These are phyloP conservation scores for Lepidostoma basale DNA, from an alignment of 1,140 invertebrate genomes.

Conservation along the genomic window DNA sequence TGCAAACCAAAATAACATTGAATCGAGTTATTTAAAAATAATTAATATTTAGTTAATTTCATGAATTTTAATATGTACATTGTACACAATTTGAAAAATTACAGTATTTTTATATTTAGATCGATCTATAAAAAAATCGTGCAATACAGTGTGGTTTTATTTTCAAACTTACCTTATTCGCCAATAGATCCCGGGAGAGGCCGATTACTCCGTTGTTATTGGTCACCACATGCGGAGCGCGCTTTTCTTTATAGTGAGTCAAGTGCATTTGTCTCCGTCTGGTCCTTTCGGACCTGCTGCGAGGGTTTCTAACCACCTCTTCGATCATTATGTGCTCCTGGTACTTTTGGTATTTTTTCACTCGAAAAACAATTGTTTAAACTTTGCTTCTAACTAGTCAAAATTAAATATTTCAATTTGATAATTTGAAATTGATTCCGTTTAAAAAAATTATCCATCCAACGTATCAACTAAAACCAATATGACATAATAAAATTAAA, in stretches of 20 bases:
- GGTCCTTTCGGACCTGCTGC: conserved; percentile 21
- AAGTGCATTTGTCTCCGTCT: conserved; percentile 10
- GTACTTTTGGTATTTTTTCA: background rate
- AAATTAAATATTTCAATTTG: too few species aligned
- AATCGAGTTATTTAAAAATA: too few species aligned
- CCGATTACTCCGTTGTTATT: background rate
- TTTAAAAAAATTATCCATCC: background rate
- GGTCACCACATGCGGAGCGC: background rate
- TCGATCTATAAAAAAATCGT: too few species aligned
- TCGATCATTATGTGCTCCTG: conserved; percentile 15
- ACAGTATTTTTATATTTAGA: too few species aligned
- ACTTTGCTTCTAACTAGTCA: too few species aligned
- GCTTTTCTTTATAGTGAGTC: background rate
- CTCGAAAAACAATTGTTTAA: background rate
- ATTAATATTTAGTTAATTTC: too few species aligned
- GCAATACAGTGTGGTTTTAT: too few species aligned
- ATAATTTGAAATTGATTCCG: too few species aligned
- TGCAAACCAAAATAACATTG: too few species aligned
- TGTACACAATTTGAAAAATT: too few species aligned
- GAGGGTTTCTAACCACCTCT: conserved; percentile 11
- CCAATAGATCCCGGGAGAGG: background rate
- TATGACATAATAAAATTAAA: background rate
- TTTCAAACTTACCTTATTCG: too few species aligned
- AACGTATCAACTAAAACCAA: background rate
- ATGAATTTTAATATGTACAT: too few species aligned